Base-by-base conservation (phyloP, 2,797 vertebrate genomes). In the Crenuchus spilurus region DNA sequence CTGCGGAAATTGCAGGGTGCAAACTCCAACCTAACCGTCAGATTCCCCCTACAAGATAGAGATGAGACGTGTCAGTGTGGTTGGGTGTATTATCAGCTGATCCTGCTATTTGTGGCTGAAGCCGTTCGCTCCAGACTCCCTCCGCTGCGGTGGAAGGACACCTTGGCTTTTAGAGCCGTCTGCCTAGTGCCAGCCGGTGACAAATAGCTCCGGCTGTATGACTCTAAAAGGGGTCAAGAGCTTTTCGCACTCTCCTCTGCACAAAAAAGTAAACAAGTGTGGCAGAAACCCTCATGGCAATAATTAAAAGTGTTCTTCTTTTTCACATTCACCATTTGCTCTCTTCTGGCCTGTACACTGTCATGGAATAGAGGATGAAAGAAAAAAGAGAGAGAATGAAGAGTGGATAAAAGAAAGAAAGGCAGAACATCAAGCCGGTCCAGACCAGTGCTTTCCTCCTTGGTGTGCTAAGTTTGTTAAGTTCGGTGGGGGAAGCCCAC, bases 401-500 rank as follows among this genome's bases (percentile, higher is more conserved):
- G 57, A 42, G 24, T 75, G 77, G 54, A 72, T 35, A 75, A 64
- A 74, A 41, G 62, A 52, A 22, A 72, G 76, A 61, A 72, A 48
- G 76, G 57, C 68, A 48, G 44, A 68, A 80, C 77, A 71, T 87
- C 88, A 84, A 7, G 52, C 78, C 86, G 80, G 79, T 81, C 70
- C 82, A 84, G 81, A 84, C 83, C 83, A 74, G 42, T 72, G 77
- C 86, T 88, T 63, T 80, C 90, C 88, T 87, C 88, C 81, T 60
- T 76, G 70, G 83, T 75, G 79, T 87, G 74, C 74, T 24, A n/a
- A 58, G 58, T 41, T 70, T 37, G 28, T 1, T 24, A 48, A 10
- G 52, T 39, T 37, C 9, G 84, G 77, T 90, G 88, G 89, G 85
- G 88, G 85, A 83, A 74, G 85, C 86, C 87, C 81, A 80, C 79